Evolutionary conservation across 2,888 invertebrate species (phyloP), one percentile per base, ranked within the genome.

Genomic region (Amiota mariae): DNA sequence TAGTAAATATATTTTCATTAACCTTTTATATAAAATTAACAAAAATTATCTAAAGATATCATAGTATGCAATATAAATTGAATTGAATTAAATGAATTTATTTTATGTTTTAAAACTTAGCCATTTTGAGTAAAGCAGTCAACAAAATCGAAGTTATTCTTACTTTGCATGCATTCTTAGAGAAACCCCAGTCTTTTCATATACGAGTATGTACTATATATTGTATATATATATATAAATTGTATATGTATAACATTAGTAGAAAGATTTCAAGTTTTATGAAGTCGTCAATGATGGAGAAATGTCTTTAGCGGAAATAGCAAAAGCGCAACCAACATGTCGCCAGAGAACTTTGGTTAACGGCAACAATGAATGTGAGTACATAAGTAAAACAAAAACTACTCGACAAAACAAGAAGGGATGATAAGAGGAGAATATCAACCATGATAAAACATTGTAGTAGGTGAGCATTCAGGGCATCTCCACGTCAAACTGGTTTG

Each of bases 271-370:
- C 61, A 61, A 61, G n/a, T 61, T 61, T 20, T 36, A 61, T 36
- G 61, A 36, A 10, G 24, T 36, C 10, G 59, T 20, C 61, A 36
- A 13, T 36, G 61, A 8, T 61, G 61, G 20, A 47, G 20, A 8
- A 15, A 15, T 54, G 54, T 68, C 67, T 68, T 24, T 13, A 24
- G 20, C 59, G 71, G 71, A 71, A 71, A 61, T 61, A 20, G n/a
- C 61, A 61, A 71, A 70, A 57, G 70, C 57, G 57, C 57, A 54
- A 57, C 36, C 49, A 56, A 70, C 24, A 57, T 57, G 51, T 12
- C 8, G 54, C 67, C 24, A 20, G 51, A 24, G 51, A 68, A 47
- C 6, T 48, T 12, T 66, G 59, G 59, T 15, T 18, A 59, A 2
- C 11, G 18, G 20, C 59, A 59, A 59, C 59, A 59, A 15, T 59